Evolutionary conservation across 2,113 vertebrate species (phyloP).

Genomic region (Zosterops japonicus): DNA sequence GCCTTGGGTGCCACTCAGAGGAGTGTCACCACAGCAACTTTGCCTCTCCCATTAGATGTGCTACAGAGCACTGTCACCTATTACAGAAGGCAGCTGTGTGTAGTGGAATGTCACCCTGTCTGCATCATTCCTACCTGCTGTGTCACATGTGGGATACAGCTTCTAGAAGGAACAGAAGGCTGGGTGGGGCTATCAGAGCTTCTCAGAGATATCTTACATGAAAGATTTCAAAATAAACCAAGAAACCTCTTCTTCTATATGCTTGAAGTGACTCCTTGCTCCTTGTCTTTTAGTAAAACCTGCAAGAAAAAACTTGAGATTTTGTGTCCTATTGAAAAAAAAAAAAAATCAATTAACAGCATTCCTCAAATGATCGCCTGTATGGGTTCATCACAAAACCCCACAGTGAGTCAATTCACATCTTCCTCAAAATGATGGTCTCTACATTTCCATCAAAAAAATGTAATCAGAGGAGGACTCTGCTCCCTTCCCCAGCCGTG

Average conservation of each 20-base stretch:
- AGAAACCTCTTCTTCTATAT: background rate
- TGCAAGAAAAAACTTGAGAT: background rate
- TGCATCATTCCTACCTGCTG: background rate
- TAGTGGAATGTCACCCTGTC: background rate
- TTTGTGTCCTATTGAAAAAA: background rate
- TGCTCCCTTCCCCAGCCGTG: background rate
- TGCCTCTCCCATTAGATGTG: accelerated
- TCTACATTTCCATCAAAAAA: background rate
- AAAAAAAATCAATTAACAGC: background rate
- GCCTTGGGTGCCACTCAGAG: background rate
- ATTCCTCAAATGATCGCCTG: background rate
- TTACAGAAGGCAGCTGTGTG: background rate
- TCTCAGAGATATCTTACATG: background rate
- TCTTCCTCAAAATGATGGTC: background rate
- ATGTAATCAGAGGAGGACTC: background rate
- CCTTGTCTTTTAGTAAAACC: background rate
- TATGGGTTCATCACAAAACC: background rate
- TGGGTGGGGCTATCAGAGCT: background rate
- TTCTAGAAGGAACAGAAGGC: background rate
- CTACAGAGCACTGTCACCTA: accelerated
- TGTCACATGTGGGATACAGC: accelerated
- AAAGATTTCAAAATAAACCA: background rate
- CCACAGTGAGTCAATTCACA: background rate
- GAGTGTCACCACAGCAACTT: accelerated
- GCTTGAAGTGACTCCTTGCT: background rate